Evolutionary conservation across 2,797 vertebrate genomes (phyloP).

Genomic region (Enteromius afrohamiltoni): DNA sequence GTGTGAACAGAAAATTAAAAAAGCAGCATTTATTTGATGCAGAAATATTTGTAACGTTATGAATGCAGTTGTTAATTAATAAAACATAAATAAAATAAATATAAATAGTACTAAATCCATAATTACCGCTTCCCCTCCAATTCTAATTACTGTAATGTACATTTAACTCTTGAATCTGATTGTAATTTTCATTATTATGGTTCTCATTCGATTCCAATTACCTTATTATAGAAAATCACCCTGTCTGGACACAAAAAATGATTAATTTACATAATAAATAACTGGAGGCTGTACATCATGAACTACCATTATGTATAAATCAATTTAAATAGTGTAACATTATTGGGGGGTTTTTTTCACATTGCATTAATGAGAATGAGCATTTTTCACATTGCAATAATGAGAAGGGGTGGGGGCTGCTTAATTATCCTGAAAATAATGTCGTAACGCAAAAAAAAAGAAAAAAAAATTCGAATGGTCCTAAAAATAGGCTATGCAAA

Average conservation of each 20-base stretch:
- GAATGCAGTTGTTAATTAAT: neutral
- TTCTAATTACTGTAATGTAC: neutral
- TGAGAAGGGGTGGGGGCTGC: neutral
- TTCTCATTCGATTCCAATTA: neutral
- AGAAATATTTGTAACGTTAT: neutral
- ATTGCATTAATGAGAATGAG: neutral
- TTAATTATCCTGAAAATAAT: conserved; percentile 12
- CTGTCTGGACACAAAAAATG: neutral
- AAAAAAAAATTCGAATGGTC: neutral
- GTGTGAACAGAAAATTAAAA: neutral
- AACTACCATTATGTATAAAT: neutral
- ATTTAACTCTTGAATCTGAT: neutral
- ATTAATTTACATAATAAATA: neutral
- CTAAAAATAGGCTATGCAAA: conserved; percentile 4
- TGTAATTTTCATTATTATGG: neutral
- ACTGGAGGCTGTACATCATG: neutral
- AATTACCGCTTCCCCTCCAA: neutral
- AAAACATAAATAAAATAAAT: neutral
- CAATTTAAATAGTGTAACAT: neutral
- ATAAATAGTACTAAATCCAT: neutral
- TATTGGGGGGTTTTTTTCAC: too few species aligned
- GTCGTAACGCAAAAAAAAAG: neutral
- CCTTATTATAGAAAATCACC: neutral
- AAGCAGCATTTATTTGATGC: neutral
- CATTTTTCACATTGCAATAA: conserved; percentile 16